Base-by-base conservation (phyloP, 2,113 vertebrate genomes). In the Xiphophorus hellerii region DNA sequence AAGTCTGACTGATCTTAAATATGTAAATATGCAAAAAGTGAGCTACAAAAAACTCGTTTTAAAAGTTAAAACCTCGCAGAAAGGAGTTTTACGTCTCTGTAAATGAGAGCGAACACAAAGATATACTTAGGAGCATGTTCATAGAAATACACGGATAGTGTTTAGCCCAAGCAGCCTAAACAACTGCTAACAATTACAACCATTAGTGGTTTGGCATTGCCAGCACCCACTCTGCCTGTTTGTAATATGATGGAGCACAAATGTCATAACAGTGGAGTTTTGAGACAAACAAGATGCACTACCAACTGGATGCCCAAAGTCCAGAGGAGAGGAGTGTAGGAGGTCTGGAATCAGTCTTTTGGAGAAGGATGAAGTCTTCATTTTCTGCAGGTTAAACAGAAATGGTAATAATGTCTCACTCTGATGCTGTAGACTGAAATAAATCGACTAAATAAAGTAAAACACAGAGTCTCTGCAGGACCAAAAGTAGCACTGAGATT, bases 141-240 rank as follows among this genome's bases (percentile, higher is more conserved):
- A 68, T 54, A 68, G 20, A 75, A 33, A 76, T 29, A 63, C 69
- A 82, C 51, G 63, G 60, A 31, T 30, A n/a, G 4, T 28, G 13
- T 93, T 92, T 94, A 94, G 94, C 93, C 92, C 72, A 73, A 72
- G 73, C 74, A 87, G 94, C 95, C 79, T 95, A 95, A 95, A 96
- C 96, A 97, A 97, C 96, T 98, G 97, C 96, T 95, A 97, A 96
- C 97, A 97, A 97, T 97, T 97, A 97, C 93, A 95, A 94, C 96
- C 97, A 97, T 98, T 97, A 97, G 96, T 96, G 96, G 96, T 96
- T 96, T 93, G 92, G 96, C 94, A 92, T 93, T 94, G 96, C 96
- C 96, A 97, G 96, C 96, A 96, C 95, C 95, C 95, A 95, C 95
- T 44, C 96, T 94, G 96, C 96, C 96, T 96, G 96, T 97, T 96